Conservation (phyloP, 2,113 vertebrate genomes). For the Erythrolamprus reginae region DNA sequence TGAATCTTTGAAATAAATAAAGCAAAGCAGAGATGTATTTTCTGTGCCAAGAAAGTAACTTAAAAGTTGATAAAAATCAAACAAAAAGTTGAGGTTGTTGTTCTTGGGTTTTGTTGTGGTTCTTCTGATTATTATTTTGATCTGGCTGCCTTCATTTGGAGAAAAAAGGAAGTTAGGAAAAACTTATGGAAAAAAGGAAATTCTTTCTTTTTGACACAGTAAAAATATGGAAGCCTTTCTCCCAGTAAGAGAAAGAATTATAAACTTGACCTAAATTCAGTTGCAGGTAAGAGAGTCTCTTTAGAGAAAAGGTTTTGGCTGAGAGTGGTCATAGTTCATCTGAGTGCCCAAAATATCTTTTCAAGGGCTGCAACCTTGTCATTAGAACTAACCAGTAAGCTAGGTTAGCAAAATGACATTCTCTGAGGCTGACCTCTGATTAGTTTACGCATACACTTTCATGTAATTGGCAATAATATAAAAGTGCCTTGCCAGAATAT, state of each 20-base stretch:
- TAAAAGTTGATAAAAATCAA: neutral
- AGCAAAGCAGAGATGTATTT: neutral
- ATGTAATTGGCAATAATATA: neutral
- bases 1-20: neutral
- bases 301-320: neutral
- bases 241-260: neutral
- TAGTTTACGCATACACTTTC: neutral
- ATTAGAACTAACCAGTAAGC: neutral
- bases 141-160: neutral
- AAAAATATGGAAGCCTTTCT: neutral
- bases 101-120: neutral
- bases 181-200: rapidly evolving
- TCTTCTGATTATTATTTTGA: neutral
- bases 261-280: neutral
- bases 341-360: neutral
- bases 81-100: neutral
- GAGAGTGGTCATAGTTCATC: neutral
- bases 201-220: neutral
- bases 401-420: neutral
- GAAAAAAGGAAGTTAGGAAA: neutral
- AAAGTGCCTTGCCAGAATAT: neutral
- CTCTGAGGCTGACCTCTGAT: neutral
- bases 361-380: neutral
- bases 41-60: neutral
- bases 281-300: neutral